A percentile compares a stretch with the other conserved stretches of the same genome.
phyloP scores from a whole-genome alignment of 2,888 invertebrate species.

The Podotricha telesiphe region DNA sequence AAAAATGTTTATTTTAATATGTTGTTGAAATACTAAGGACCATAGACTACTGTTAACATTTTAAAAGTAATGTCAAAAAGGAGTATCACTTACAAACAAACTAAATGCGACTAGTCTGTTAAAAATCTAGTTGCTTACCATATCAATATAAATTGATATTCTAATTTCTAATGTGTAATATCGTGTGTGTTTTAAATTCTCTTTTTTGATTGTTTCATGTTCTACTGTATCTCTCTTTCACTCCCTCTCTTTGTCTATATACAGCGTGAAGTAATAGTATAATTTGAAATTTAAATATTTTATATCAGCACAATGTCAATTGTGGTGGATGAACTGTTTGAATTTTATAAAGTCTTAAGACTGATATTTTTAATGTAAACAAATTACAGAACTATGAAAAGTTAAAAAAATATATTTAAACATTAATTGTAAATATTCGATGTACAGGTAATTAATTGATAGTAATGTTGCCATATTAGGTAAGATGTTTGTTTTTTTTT shows the following conservation, averaged over 20 bases:
- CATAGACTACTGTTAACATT: too few species aligned
- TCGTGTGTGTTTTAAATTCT: too few species aligned
- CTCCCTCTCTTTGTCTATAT: background rate
- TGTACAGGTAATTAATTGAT: slow-evolving; percentile 31
- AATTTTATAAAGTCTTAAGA: slow-evolving; percentile 43
- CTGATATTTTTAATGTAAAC: slow-evolving; percentile 40
- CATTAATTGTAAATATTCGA: slow-evolving; percentile 29
- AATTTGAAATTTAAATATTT: slow-evolving; percentile 4
- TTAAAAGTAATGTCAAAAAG: too few species aligned
- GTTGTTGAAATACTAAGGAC: too few species aligned
- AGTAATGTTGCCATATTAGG: slow-evolving; percentile 47
- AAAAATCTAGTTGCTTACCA: too few species aligned
- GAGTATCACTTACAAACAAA: too few species aligned
- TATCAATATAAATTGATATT: too few species aligned
- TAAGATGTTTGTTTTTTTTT: slow-evolving; percentile 36
- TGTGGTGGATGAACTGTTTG: slow-evolving; percentile 36
- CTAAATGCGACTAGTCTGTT: too few species aligned
- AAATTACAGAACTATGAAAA: slow-evolving; percentile 20
- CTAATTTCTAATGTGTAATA: too few species aligned
- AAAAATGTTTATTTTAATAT: too few species aligned
- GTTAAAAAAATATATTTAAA: slow-evolving; percentile 9
- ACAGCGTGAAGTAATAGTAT: background rate
- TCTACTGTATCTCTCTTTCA: background rate
- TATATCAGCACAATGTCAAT: slow-evolving; percentile 33
- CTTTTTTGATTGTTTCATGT: too few species aligned